Evolutionary conservation across 2,888 invertebrate genomes (phyloP), one percentile per base, ranked within the genome.

Genomic region (Hemithea aestivaria): DNA sequence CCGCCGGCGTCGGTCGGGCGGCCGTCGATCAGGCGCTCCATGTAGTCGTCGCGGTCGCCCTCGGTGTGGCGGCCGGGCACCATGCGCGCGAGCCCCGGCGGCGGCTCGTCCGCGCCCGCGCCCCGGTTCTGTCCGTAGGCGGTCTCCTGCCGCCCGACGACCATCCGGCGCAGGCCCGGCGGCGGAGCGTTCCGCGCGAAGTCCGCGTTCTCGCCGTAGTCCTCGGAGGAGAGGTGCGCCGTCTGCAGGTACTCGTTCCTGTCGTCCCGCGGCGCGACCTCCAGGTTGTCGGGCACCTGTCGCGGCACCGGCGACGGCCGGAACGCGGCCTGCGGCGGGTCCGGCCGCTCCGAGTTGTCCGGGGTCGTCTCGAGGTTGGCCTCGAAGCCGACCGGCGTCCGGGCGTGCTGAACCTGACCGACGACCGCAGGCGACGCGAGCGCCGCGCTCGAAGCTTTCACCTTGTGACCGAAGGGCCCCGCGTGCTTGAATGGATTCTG

Each of bases 161-260:
- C 92, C 83, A 92, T 85, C 49, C 92, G 79, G 7, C 91, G 89
- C 6, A 91, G 61, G 0, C 92, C 92, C 0, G 91, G 90, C 2
- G 91, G 91, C 1, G 91, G 91, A 45, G 89, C 76, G 39, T 82
- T 78, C 22, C 64, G 58, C 39, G 75, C 76, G 27, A 78, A 81
- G 50, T 85, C 81, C 2, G 82, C 78, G 52, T 87, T 87, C 45
- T 82, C 85, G 7, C 71, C 73, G 49, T 79, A 87, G 51, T 87
- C 87, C 6, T 81, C 76, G 53, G 90, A 90, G 1, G 92, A 92
- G 28, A 93, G 73, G 59, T 93, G 93, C 9, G 93, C 93, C 1
- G 93, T 94, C 74, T 93, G 93, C 40, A 94, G 74, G 67, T 94
- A 94, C 67, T 93, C 92, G 66, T 93, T 93, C 40, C 93, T 85